Evolutionary conservation across 2,113 vertebrate genomes (phyloP), one percentile per base, ranked within the genome.

Genomic region (Heterocephalus glaber): DNA sequence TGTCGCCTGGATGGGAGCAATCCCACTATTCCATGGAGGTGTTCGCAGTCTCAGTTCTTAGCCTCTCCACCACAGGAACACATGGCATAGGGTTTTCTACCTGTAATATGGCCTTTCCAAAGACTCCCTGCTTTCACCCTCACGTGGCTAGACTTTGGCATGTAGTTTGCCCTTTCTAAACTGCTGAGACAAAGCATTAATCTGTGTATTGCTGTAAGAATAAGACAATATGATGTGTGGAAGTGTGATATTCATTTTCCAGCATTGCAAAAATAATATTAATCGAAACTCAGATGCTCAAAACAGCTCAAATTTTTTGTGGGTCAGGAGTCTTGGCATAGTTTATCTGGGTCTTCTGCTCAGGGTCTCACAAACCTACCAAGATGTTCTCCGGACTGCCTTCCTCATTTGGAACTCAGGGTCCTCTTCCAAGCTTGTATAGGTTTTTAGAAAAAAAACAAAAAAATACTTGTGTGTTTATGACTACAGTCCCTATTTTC

Each of bases 91-190:
- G 24, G 10, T 63, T 54, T 84, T 41, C 33, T 19, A 16, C 22
- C 4, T 26, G 1, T 44, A 54, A 41, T 58, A 76, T 19, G 11
- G 11, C 35, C 52, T 95, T 92, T 66, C 49, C 86, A 92, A 86
- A 66, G 22, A 68, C 68, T 91, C 6, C 47, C 11, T 61, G 35
- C 33, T 26, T 66, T 7, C 66, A 33, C 14, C 79, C 33, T 86
- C 82, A 41, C 14, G 24, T 58, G 22, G 38, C n/a, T 54, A 83
- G 89, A 80, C 54, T 61, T 72, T 47, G 47, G 38, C 6, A 87
- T 38, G 24, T 17, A 91, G 52, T 86, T 95, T 83, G 83, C 83
- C 63, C 30, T 92, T 70, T 92, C 65, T 86, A 82, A 91, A 92
- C 6, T 44, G 80, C 56, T 56, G 33, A 79, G 26, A 79, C 81